Evolutionary conservation across 2,888 invertebrate genomes (phyloP).

Genomic region (Andrena minutula): DNA sequence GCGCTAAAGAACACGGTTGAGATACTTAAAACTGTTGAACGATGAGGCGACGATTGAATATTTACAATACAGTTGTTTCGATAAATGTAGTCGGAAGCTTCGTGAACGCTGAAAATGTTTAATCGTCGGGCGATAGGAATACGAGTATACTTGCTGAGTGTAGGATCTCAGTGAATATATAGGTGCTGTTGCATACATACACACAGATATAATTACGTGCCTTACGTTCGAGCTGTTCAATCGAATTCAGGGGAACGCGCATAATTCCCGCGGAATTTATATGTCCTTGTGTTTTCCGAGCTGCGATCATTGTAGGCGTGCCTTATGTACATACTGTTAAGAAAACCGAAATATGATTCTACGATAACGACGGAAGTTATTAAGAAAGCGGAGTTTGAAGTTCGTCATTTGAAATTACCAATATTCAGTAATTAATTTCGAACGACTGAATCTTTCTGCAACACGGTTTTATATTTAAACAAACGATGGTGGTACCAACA

Average conservation of each 20-base stretch:
- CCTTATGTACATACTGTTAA: slow-evolving; percentile 40
- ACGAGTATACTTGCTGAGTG: slow-evolving; percentile 7
- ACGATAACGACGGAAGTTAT: not conserved
- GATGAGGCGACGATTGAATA: slow-evolving; percentile 8
- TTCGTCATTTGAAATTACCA: not conserved
- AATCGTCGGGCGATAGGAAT: slow-evolving; percentile 16
- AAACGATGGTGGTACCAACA: slow-evolving; percentile 25
- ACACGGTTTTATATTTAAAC: slow-evolving; percentile 43
- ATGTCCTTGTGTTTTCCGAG: slow-evolving; percentile 22
- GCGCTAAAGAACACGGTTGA: slow-evolving; percentile 21
- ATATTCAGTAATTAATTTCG: slow-evolving; percentile 23
- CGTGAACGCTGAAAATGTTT: slow-evolving; percentile 8
- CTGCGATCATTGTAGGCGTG: slow-evolving; percentile 32
- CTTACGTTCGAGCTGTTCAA: slow-evolving; percentile 23
- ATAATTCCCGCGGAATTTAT: slow-evolving; percentile 11
- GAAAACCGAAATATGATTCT: not conserved
- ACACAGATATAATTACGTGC: slow-evolving; percentile 25
- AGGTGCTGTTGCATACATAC: slow-evolving; percentile 40
- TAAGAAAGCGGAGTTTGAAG: too few species aligned
- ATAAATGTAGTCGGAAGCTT: not conserved
- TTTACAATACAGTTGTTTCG: slow-evolving; percentile 1
- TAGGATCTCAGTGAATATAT: slow-evolving; percentile 25
- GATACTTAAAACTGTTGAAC: slow-evolving; percentile 8
- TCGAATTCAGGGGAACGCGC: not conserved
- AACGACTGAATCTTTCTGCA: slow-evolving; percentile 17